Evolutionary conservation across 2,888 invertebrate genomes (phyloP), one percentile per base, ranked within the genome.

Genomic region (Trimorus sp.): DNA sequence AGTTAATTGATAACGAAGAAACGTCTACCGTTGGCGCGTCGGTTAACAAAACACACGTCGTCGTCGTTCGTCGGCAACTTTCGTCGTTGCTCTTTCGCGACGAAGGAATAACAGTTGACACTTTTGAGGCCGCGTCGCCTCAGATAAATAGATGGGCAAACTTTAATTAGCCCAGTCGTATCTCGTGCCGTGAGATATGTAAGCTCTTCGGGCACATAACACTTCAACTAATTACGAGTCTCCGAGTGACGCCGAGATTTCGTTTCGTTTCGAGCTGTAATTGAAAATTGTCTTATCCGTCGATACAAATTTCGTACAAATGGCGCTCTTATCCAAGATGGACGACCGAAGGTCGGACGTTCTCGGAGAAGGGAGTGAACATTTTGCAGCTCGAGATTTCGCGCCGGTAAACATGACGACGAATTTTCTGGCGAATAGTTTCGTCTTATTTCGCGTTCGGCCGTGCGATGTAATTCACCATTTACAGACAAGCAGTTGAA

Each of bases 111-210:
- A 79, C 74, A 75, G 74, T 69, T 79, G 79, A 74, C 79, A 75
- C 65, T 79, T 70, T 53, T 73, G 79, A 71, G 70, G 66, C 62
- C 71, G 65, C 59, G 58, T 42, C 54, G 36, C 75, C 40, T 62
- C 62, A 68, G 66, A 71, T 80, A 66, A 76, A 76, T 80, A 80
- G 71, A 76, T 76, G 53, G 49, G 66, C 76, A 80, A 80, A 80
- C 75, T 80, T 75, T 75, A 80, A 80, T 80, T 80, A 80, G 75
- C 51, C 49, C 54, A 75, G 75, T 63, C 75, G 75, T 75, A 70
- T 75, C 80, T 75, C 51, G 69, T 65, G 48, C 59, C 75, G 36
- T 60, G 80, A 71, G 70, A 71, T 80, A 75, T 75, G 70, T 80
- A 80, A 80, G 51, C 51, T 51, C n/a, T 51, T 51, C 14, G 51